phyloP scores from a whole-genome alignment of 2,113 vertebrate species.

The Mormyrus iriodes region DNA sequence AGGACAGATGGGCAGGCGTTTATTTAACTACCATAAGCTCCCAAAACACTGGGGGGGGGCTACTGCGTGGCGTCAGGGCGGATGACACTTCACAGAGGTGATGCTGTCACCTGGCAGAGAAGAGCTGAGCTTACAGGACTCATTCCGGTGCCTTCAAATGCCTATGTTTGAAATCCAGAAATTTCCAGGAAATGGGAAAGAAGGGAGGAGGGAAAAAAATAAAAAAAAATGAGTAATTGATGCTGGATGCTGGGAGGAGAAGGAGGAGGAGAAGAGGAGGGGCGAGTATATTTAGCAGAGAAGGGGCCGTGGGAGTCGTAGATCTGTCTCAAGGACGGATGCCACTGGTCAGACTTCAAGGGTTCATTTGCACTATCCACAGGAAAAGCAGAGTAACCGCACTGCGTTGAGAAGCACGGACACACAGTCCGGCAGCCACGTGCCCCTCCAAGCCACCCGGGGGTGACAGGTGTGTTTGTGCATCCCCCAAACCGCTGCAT shows the following conservation, averaged over 20 bases:
- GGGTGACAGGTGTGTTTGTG: background rate
- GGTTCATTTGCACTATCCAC: background rate
- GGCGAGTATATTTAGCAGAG: background rate
- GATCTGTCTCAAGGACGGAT: background rate
- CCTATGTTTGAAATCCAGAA: background rate
- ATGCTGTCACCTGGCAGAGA: background rate
- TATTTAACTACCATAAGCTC: slow-evolving; percentile 7
- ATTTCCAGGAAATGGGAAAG: background rate
- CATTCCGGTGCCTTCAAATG: background rate
- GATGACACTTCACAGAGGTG: background rate
- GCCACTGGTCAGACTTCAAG: background rate
- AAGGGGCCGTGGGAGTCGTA: background rate
- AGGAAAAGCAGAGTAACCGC: background rate
- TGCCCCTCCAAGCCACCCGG: background rate
- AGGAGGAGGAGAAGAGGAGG: background rate
- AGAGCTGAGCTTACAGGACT: background rate
- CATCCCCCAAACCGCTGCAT: background rate
- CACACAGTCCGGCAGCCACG: background rate
- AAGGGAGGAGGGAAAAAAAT: background rate
- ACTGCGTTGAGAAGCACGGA: background rate
- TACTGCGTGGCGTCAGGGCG: background rate
- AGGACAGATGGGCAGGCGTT: background rate
- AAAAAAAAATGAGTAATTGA: background rate
- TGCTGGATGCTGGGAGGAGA: background rate
- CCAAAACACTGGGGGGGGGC: background rate